Evolutionary conservation across 2,113 vertebrate genomes (phyloP), one percentile per base, ranked within the genome.

Genomic region (Lichenostomus cassidix): DNA sequence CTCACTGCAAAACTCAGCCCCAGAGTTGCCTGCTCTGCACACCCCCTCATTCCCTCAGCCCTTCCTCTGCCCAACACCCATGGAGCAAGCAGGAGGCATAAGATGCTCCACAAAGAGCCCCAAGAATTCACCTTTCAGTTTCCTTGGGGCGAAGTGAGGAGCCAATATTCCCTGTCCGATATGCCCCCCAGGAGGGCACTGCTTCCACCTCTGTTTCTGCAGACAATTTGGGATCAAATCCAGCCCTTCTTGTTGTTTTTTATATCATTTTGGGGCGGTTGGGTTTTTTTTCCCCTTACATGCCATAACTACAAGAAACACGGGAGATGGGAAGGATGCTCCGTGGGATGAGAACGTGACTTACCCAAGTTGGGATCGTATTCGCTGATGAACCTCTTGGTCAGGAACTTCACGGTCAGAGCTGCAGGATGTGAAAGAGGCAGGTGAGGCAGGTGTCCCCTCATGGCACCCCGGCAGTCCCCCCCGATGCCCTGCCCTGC

Each of bases 341-440:
- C 49, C 2, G 3, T 13, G 14, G 47, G 75, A 76, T 0, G 10
- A 63, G 13, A 58, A 50, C 4, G 11, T 1, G 3, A 56, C 98
- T 99, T 98, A 99, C 99, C 99, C 65, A 99, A 95, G 75, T 98
- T 98, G 4, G 99, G 99, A 79, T 99, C 99, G n/a, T 99, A 99
- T 97, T 99, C 99, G 27, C 98, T 98, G 95, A 99, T 99, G 95
- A 99, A 99, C 86, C 99, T 98, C 97, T 98, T 99, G 80, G 99
- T 99, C 33, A 99, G 98, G 96, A 99, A 99, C 97, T 99, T 99
- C 95, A 99, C 99, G 0, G 98, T 99, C 95, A 99, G 96, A 14
- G 99, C 99, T 99, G 98, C 33, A 70, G 96, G 83, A 96, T 95
- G 71, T 31, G 89, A 83, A 94, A 90, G 58, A 95, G 41, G 50